Conservation (phyloP, 2,888 invertebrate genomes). For the Sceliomorpha sp. region DNA sequence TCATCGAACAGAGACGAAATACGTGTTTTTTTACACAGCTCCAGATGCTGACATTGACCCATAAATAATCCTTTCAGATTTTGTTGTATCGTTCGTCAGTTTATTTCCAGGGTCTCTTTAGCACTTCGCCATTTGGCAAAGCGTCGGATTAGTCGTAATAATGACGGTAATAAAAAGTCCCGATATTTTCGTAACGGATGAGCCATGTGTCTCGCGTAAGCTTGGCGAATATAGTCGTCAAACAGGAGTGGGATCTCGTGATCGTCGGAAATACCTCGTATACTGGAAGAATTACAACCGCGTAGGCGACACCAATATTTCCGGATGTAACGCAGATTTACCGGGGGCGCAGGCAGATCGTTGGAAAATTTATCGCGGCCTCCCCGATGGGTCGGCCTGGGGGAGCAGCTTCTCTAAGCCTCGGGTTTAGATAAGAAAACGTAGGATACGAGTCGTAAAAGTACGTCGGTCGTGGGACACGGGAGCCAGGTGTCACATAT, state of each 20-base stretch:
- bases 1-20: too few relatives aligned
- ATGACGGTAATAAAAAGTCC: constrained; percentile 4
- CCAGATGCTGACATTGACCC: too few relatives aligned
- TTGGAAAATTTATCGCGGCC: constrained; percentile 17
- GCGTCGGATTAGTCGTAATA: too few relatives aligned
- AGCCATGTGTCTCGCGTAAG: constrained; percentile 11
- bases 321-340: constrained; percentile 11
- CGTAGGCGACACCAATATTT: constrained; percentile 16
- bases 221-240: constrained; percentile 16
- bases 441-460: constrained; percentile 12
- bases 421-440: constrained; percentile 9
- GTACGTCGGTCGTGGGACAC: constrained; percentile 3
- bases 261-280: constrained; percentile 19
- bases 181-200: constrained; percentile 13
- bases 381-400: too few relatives aligned
- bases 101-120: too few relatives aligned
- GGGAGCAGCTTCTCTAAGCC: constrained; percentile 2
- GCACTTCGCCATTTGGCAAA: too few relatives aligned
- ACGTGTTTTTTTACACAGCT: too few relatives aligned
- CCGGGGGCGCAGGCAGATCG: constrained; percentile 12
- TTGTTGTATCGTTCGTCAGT: too few relatives aligned
- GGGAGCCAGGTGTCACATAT: background rate
- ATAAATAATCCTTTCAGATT: too few relatives aligned
- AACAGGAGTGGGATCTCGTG: constrained; percentile 1
- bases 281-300: constrained; percentile 14